Conservation (phyloP, 2,797 vertebrate species). For the Muscicapa striata region DNA sequence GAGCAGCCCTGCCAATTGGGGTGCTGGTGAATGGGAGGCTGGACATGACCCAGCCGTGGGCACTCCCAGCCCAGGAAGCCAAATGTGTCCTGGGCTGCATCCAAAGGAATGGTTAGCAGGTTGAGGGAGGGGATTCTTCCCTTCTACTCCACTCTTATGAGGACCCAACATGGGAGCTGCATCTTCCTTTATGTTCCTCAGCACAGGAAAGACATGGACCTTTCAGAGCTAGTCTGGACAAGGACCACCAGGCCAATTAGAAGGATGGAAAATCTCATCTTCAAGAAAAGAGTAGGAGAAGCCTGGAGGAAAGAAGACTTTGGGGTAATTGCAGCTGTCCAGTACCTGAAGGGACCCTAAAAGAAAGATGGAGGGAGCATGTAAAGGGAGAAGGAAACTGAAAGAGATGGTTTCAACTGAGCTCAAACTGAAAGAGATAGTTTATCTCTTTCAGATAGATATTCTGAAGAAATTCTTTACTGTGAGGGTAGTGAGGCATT, state of each 20-base stretch:
- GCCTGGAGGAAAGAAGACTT: not conserved
- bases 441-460: not conserved
- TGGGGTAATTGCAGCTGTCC: not conserved
- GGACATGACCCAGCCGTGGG: not conserved
- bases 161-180: not conserved
- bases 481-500: not conserved
- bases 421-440: not conserved
- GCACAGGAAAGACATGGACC: not conserved
- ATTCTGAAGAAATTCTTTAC: not conserved
- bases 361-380: not conserved
- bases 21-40: fast-evolving
- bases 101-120: not conserved
- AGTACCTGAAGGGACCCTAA: not conserved
- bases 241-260: not conserved
- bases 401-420: not conserved
- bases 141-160: not conserved
- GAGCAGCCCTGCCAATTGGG: too few relatives aligned
- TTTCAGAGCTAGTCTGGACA: not conserved
- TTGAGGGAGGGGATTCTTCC: not conserved
- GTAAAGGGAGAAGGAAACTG: not conserved
- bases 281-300: not conserved
- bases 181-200: not conserved
- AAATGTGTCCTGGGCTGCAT: fast-evolving
- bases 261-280: not conserved
- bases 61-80: not conserved